A percentile compares a stretch with the other conserved stretches of the same genome.
Evolutionary conservation across 2,797 vertebrate species (phyloP).

Genomic region (Morus bassanus): DNA sequence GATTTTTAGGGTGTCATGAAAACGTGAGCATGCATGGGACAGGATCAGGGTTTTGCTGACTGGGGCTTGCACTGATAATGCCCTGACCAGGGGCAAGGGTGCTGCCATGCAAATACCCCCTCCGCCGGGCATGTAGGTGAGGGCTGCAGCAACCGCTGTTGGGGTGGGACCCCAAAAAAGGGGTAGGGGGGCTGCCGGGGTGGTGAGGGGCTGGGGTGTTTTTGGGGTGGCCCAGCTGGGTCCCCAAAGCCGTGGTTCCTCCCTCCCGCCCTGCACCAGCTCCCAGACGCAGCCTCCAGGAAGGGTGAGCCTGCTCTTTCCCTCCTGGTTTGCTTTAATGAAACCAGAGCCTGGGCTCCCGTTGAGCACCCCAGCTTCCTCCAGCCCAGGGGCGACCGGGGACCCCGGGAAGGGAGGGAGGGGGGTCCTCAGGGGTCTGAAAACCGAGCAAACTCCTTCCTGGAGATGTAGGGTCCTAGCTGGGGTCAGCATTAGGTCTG

Average conservation of each 20-base stretch:
- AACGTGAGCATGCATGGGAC: fast-evolving
- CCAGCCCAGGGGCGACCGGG: background rate
- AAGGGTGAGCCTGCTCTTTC: fast-evolving
- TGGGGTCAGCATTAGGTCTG: background rate
- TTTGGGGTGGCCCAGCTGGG: background rate
- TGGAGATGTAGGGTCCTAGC: background rate
- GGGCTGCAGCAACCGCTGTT: background rate
- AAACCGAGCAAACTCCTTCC: fast-evolving
- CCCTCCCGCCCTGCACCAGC: fast-evolving
- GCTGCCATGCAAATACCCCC: no score
- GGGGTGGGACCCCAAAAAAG: background rate
- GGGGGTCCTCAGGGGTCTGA: background rate
- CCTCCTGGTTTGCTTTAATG: background rate
- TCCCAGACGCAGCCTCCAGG: background rate
- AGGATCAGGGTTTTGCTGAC: background rate
- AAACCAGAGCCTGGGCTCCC: background rate
- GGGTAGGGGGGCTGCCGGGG: background rate
- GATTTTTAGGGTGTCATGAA: background rate
- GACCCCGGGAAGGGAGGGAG: background rate
- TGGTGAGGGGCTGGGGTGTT: background rate
- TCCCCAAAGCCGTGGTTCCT: background rate
- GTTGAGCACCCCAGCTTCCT: fast-evolving
- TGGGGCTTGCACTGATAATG: fast-evolving
- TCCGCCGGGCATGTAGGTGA: background rate
- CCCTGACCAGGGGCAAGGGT: background rate